Evolutionary conservation across 1,140 invertebrate species (phyloP).

Genomic region (Lycorma delicatula): DNA sequence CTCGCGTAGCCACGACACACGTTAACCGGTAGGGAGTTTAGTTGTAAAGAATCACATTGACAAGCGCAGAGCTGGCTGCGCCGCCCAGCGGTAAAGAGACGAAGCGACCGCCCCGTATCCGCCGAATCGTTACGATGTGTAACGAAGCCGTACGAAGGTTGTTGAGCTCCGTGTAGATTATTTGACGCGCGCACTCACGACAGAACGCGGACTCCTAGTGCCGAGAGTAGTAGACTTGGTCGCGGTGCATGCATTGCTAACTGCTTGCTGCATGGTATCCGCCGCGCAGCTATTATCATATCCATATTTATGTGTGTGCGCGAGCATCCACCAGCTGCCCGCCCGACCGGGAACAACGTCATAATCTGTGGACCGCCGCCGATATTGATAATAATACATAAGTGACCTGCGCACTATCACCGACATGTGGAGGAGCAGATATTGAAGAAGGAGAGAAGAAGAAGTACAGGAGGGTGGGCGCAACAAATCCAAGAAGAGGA

Average conservation of each 20-base stretch:
- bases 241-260: background rate
- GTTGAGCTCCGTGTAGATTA: background rate
- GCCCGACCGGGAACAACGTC: background rate
- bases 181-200: background rate
- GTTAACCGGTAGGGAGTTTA: no score
- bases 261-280: background rate
- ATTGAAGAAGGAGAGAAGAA: no score
- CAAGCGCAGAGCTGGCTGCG: conserved; percentile 3
- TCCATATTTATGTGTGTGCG: background rate
- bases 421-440: no score
- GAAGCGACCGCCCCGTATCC: conserved; percentile 11
- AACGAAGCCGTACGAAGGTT: background rate
- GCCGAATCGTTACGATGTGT: background rate
- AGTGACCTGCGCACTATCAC: background rate
- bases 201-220: no score
- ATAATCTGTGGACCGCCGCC: background rate
- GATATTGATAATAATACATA: background rate
- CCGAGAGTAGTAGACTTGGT: no score
- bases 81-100: conserved; percentile 11
- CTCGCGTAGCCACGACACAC: no score
- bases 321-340: no score
- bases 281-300: background rate
- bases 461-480: no score
- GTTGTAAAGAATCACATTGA: background rate
- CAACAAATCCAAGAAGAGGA: no score